These are phyloP conservation scores for Cacoxenus indagator DNA, from an alignment of 2,888 invertebrate genomes.

Conservation along the genomic window DNA sequence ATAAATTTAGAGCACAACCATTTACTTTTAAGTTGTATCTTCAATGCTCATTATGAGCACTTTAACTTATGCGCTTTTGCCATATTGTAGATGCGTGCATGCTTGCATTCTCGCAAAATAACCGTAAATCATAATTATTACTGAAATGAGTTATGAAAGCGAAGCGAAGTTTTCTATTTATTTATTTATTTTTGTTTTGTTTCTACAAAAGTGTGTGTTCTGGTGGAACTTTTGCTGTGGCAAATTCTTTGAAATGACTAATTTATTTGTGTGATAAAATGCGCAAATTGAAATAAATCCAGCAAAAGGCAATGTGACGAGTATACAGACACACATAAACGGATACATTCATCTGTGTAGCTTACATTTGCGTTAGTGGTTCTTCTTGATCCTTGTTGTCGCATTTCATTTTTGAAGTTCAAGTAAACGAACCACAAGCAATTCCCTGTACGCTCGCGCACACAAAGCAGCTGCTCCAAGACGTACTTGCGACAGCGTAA, in stretches of 20 bases:
- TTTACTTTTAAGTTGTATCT: no score
- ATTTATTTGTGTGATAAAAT: conserved; percentile 25
- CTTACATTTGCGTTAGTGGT: not conserved
- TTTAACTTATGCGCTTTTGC: no score
- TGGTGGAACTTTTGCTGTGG: conserved; percentile 5
- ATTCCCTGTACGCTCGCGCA: conserved; percentile 46
- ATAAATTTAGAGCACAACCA: no score
- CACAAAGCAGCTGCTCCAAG: no score
- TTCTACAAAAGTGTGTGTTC: conserved; percentile 3
- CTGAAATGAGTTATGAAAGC: not conserved
- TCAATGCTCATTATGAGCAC: no score
- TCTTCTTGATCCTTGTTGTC: conserved; percentile 15
- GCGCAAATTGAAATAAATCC: conserved; percentile 57
- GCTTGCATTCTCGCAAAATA: not conserved
- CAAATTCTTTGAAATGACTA: not conserved
- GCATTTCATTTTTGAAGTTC: conserved; percentile 22
- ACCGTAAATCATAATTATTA: conserved; percentile 9
- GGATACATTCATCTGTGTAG: conserved; percentile 22
- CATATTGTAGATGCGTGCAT: not conserved
- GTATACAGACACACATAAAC: conserved; percentile 30
- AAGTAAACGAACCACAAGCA: conserved; percentile 33
- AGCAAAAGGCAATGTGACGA: not conserved
- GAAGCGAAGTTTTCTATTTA: not conserved
- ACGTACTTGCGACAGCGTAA: no score
- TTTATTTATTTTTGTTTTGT: conserved; percentile 11